phyloP scores from a whole-genome alignment of 2,113 vertebrate species.

The Rhegmatorhina hoffmannsi region DNA sequence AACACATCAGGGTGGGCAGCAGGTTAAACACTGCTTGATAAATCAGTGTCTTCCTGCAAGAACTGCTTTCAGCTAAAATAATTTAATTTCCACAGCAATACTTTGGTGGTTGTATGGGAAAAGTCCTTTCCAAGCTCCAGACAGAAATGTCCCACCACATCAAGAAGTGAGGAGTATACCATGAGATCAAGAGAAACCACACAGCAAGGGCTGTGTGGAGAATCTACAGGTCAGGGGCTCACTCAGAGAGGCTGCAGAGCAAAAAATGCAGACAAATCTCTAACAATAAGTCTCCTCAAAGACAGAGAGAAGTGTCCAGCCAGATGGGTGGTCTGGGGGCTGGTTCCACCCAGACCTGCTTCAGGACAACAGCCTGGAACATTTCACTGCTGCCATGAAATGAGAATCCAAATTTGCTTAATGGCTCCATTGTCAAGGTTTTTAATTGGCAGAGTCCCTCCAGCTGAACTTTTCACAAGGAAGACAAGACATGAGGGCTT shows the following conservation, averaged over 20 bases:
- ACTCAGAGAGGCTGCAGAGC: background rate
- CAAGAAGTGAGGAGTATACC: background rate
- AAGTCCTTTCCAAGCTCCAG: background rate
- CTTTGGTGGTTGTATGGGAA: background rate
- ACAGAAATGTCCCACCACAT: background rate
- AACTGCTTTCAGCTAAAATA: background rate
- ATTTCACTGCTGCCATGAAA: background rate
- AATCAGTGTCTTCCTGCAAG: background rate
- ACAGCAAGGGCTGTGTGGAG: background rate
- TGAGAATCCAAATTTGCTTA: background rate
- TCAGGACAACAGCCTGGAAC: background rate
- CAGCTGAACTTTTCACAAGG: background rate
- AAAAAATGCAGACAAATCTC: background rate
- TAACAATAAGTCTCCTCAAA: background rate
- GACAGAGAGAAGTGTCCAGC: background rate
- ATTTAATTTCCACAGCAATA: background rate
- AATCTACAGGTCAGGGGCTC: background rate
- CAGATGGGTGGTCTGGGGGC: background rate
- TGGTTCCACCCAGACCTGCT: background rate
- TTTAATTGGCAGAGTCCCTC: background rate
- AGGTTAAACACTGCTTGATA: background rate
- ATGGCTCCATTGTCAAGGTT: background rate
- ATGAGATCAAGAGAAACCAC: background rate
- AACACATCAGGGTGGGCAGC: background rate
- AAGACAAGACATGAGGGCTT: background rate